Evolutionary conservation across 2,888 invertebrate genomes (phyloP).

Genomic region (Phalera bucephala): DNA sequence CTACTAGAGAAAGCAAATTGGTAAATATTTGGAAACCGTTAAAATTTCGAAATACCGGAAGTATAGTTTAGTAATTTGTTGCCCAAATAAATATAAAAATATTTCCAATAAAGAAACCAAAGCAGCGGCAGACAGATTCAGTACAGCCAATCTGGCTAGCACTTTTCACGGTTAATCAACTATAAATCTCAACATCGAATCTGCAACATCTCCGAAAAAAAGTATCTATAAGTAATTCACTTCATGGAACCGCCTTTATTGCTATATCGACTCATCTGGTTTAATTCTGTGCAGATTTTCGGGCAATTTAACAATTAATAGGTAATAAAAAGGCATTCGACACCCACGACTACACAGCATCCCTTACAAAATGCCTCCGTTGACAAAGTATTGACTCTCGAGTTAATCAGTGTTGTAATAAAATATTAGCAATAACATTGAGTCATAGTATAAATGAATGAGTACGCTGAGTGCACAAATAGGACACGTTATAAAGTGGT

Average conservation of each 20-base stretch:
- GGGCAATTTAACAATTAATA: neutral
- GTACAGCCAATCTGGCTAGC: neutral
- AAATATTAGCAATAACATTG: slow-evolving; percentile 12
- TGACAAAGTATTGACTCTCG: slow-evolving; percentile 6
- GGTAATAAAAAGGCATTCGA: neutral
- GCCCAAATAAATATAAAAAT: no score
- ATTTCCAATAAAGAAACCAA: neutral
- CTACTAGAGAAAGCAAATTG: no score
- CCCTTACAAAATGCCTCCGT: slow-evolving; percentile 3
- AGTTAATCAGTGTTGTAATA: slow-evolving; percentile 12
- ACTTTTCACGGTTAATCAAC: neutral
- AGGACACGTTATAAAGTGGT: slow-evolving; percentile 15
- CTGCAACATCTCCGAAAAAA: slow-evolving; percentile 1
- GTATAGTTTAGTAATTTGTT: no score
- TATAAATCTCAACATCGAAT: neutral
- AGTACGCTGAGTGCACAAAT: slow-evolving; percentile 31
- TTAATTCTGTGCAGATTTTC: neutral
- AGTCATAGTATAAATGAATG: slow-evolving; percentile 16
- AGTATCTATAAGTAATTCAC: neutral
- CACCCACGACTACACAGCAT: slow-evolving; percentile 15
- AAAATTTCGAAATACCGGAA: no score
- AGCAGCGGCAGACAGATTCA: neutral
- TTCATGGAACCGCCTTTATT: neutral
- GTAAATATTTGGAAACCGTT: no score
- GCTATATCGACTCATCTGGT: neutral